Base-by-base conservation (phyloP, 2,797 vertebrate genomes). In the Geotria australis region DNA sequence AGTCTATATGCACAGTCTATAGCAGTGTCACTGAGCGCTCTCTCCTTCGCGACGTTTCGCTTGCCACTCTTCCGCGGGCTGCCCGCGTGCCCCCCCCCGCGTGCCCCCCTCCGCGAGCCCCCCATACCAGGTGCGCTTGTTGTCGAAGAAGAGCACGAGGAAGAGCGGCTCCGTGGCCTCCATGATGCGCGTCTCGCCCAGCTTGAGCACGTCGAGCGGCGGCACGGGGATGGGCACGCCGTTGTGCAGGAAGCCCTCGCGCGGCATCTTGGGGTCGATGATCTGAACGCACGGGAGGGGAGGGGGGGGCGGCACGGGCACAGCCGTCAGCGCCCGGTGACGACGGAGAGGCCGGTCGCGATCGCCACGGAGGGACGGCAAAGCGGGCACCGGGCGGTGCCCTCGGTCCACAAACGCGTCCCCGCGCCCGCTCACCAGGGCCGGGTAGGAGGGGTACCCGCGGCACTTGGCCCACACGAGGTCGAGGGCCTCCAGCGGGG, bases 241-340 rank as follows among this genome's bases (percentile, higher is more conserved):
- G 0, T 85, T 77, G 66, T 98, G 91, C 66, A 96, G 95, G 69
- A 98, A 81, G 47, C 91, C 91, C 70, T 98, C 91, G 60, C 91
- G 77, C 8, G 91, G 86, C 91, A 98, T 98, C 74, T 95, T 94
- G n/a, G 91, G 91, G 63, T 96, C 88, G 58, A 98, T 98, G 67
- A 98, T 98, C 91, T 98, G 68, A 61, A 63, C 10, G 45, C 58
- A 10, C 47, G 66, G 59, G 48, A 58, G n/a, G 47, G 61, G 57
- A 1, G 6, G 47, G 2, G 46, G 15, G 57, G 48, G 48, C 51
- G 11, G 48, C 46, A 14, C 57, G 56, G 45, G 11, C 15, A 24
- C n/a, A n/a, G n/a, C n/a, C n/a, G n/a, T n/a, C n/a, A n/a, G n/a
- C n/a, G n/a, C n/a, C n/a, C n/a, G n/a, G n/a, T n/a, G n/a, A n/a